A percentile compares a stretch with the other conserved stretches of the same genome.
Evolutionary conservation across 2,888 invertebrate species (phyloP).

Genomic region (Atethmia centrago): DNA sequence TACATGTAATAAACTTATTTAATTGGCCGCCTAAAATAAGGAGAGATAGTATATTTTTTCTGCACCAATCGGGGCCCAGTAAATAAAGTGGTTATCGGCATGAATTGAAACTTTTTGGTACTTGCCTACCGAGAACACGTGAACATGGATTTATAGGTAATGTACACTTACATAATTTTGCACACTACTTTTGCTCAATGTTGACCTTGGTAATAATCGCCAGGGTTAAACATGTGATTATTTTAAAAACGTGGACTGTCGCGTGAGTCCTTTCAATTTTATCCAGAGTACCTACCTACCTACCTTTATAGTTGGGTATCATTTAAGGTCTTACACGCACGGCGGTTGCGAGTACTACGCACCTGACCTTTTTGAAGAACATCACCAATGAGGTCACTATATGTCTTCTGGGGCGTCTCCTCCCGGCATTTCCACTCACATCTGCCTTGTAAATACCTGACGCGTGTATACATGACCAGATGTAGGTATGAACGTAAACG

Average conservation of each 20-base stretch:
- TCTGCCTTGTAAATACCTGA: too few species aligned
- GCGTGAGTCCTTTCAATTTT: neutral
- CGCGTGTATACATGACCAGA: too few species aligned
- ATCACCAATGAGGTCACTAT: too few species aligned
- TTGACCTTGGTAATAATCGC: constrained; percentile 7
- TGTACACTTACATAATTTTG: constrained; percentile 20
- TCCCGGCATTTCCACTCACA: too few species aligned
- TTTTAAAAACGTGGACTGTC: neutral
- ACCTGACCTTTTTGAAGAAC: too few species aligned
- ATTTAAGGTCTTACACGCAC: too few species aligned
- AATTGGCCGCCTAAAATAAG: constrained; percentile 22
- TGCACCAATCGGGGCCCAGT: constrained; percentile 19
- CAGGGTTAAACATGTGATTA: neutral
- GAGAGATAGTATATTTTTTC: neutral
- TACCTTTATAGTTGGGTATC: too few species aligned
- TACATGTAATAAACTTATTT: neutral
- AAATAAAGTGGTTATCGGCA: constrained; percentile 19
- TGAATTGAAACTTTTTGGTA: constrained; percentile 24
- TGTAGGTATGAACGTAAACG: too few species aligned
- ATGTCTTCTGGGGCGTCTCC: too few species aligned
- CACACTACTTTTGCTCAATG: constrained; percentile 26
- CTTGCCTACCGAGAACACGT: constrained; percentile 16
- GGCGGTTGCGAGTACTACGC: too few species aligned
- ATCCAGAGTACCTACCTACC: too few species aligned
- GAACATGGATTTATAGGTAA: neutral